A percentile compares a stretch with the other conserved stretches of the same genome.
Evolutionary conservation across 2,888 invertebrate species (phyloP).

Genomic region (Portevinia maculata): DNA sequence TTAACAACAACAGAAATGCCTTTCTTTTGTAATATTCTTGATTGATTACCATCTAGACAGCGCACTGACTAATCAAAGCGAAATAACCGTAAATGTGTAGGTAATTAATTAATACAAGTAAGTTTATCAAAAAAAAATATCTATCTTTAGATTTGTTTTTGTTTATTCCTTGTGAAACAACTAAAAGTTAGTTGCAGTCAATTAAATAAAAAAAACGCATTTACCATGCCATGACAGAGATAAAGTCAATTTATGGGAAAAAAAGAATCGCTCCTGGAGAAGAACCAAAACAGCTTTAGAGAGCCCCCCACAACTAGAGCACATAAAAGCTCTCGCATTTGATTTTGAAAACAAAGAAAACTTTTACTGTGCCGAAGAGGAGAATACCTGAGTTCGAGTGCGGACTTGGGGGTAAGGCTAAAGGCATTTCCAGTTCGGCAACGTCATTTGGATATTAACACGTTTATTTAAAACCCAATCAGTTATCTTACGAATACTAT

Average conservation of each 20-base stretch:
- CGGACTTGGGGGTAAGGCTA: constrained; percentile 19
- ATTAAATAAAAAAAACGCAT: not conserved
- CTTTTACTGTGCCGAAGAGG: constrained; percentile 33
- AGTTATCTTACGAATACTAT: too few relatives aligned
- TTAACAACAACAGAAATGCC: not conserved
- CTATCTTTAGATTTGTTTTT: not conserved
- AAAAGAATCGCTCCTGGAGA: not conserved
- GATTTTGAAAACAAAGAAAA: constrained; percentile 65
- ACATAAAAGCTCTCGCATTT: constrained; percentile 44
- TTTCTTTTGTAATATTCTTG: constrained; percentile 7
- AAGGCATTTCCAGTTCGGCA: not conserved
- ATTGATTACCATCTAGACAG: constrained; percentile 23
- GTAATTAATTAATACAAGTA: not conserved
- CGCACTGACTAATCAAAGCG: constrained; percentile 35
- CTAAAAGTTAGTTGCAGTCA: not conserved
- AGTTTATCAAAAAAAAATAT: not conserved
- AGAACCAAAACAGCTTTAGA: not conserved
- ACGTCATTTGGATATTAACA: too few relatives aligned
- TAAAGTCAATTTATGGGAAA: too few relatives aligned
- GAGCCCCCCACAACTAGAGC: constrained; percentile 43
- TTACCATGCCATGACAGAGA: too few relatives aligned
- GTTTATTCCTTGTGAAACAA: not conserved
- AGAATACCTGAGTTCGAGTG: constrained; percentile 33
- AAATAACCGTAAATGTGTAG: too few relatives aligned
- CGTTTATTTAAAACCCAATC: too few relatives aligned